Base-by-base conservation (phyloP, 2,797 vertebrate genomes). In the Acanthurus tractus region DNA sequence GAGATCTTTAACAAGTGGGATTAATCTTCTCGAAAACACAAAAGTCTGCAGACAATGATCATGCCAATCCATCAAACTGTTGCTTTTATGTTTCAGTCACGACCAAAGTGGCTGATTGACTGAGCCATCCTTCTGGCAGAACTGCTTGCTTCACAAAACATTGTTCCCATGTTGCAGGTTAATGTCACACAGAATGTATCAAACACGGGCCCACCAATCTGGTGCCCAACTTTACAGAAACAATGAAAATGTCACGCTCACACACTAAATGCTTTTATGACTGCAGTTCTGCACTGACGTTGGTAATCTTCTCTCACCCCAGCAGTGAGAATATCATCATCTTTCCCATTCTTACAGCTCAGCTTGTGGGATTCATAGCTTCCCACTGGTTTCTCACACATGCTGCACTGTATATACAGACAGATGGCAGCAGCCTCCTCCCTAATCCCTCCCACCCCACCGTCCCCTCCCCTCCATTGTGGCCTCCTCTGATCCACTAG, bases 361-460 rank as follows among this genome's bases (percentile, higher is more conserved):
- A 84, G 78, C 70, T 71, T 72, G 61, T 46, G 45, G 59, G 49
- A 66, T 69, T 87, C 54, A 44, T 67, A 69, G 78, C 63, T 68
- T 66, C 68, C 63, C 56, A 65, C 77, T 78, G 77, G 54, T 81
- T 79, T 73, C 58, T 81, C 80, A 63, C 58, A 63, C 78, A 46
- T 18, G 23, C 50, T 50, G 49, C 18, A 74, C 58, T 77, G 63
- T 73, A 71, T 58, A 70, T 66, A 23, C 76, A 81, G 77, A 81
- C 86, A 89, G 88, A 91, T 89, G 87, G 85, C 69, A 64, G 74
- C 48, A 76, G 62, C 67, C 65, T 83, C 71, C 64, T 55, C 70
- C 62, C 53, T 88, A 77, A 85, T 88, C 76, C 74, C 72, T 69
- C 59, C 63, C 45, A 42, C 54, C 45, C 53, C 29, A 6, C 52